Evolutionary conservation across 2,113 vertebrate genomes (phyloP), one percentile per base, ranked within the genome.

Genomic region (Sinocyclocheilus anophthalmus): DNA sequence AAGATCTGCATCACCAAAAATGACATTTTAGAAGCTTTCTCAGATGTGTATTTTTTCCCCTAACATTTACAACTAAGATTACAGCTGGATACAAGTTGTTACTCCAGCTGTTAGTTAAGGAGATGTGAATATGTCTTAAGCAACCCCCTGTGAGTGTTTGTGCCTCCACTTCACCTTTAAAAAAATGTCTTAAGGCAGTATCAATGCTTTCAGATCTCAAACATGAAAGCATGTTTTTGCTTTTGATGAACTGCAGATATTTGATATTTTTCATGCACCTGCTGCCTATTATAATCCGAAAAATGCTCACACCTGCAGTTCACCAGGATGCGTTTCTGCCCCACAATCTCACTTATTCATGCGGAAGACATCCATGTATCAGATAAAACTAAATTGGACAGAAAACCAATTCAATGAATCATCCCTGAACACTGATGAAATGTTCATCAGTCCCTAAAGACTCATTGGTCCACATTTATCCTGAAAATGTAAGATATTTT

Each of bases 371-470:
- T 79, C 30, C 12, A 37, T 61, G 30, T 45, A 75, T 59, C 5
- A n/a, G 30, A 59, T 79, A 37, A 79, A 59, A 79, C 24, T 57
- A 79, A 79, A 13, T 30, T 79, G 53, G 12, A 55, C 76, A 30
- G 48, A 77, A 55, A 55, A 30, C 9, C 26, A 79, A 57, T 33
- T 59, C 30, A 22, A 14, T 37, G 33, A 39, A 79, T 22, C 20
- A 59, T 22, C 53, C 30, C 16, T 57, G 33, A 37, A 61, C 30
- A 79, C 55, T 33, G 48, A 18, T 76, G 14, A 76, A 76, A 26
- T 11, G 76, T 30, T 53, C 45, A 4, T 20, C 53, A 2, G 33
- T 42, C 69, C 33, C 69, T 37, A 12, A 73, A 73, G 39, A 45
- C 18, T 72, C 70, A 45, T 73, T 13, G 70, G 20, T 2, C 20